phyloP scores from a whole-genome alignment of 1,140 invertebrate species.

The Zaprionus inermis region DNA sequence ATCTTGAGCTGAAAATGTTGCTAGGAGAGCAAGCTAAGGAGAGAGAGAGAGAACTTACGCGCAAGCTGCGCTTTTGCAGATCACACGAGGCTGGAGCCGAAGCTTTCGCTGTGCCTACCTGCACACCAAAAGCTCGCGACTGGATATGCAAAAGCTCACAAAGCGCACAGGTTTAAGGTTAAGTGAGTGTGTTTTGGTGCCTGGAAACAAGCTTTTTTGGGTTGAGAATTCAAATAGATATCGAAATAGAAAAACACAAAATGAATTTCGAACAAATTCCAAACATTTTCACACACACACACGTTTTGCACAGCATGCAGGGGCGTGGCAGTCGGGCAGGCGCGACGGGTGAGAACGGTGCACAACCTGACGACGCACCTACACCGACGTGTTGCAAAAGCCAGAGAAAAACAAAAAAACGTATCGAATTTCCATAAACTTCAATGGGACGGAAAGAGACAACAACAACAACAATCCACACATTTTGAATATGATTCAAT shows the following conservation, averaged over 20 bases:
- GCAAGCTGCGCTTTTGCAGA: slow-evolving; percentile 16
- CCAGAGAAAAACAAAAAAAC: slow-evolving; percentile 59
- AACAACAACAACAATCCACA: slow-evolving; percentile 73
- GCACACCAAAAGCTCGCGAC: slow-evolving; percentile 14
- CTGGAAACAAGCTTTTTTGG: slow-evolving; percentile 68
- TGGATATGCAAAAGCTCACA: slow-evolving; percentile 39
- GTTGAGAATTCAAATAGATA: slow-evolving; percentile 21
- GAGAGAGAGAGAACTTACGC: slow-evolving; percentile 6
- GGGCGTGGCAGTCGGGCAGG: neutral
- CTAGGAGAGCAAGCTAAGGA: slow-evolving; percentile 18
- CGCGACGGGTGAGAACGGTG: no score
- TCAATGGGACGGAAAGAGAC: slow-evolving; percentile 77
- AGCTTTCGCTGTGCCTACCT: neutral
- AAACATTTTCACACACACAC: slow-evolving; percentile 37
- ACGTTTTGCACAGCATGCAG: slow-evolving; percentile 36
- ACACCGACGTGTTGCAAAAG: slow-evolving; percentile 52
- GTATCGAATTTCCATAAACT: slow-evolving; percentile 84
- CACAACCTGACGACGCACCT: no score
- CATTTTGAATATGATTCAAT: slow-evolving; percentile 80
- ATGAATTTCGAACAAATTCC: slow-evolving; percentile 37
- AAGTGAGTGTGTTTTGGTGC: slow-evolving; percentile 34
- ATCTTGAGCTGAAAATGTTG: slow-evolving; percentile 14
- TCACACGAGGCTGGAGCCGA: neutral
- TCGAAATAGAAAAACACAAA: slow-evolving; percentile 17
- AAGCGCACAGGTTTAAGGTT: slow-evolving; percentile 47